Conservation (phyloP, 64 coral and sea anemone species). For the Montipora sp. region DNA sequence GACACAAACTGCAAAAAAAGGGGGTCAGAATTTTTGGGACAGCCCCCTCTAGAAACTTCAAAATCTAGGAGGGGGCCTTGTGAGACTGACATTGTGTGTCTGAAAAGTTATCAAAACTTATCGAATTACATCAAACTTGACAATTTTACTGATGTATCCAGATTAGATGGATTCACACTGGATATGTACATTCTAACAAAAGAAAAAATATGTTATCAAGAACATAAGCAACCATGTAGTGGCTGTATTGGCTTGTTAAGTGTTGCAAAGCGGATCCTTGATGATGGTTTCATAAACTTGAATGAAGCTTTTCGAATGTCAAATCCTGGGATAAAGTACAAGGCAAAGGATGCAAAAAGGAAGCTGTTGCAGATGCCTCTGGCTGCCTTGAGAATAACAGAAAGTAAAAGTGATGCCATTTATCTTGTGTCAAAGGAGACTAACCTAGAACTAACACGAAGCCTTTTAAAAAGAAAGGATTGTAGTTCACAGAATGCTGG, state of each 20-base stretch:
- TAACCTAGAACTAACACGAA: slow-evolving; percentile 45
- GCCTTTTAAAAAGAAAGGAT: slow-evolving; percentile 24
- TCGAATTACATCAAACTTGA: too few relatives aligned
- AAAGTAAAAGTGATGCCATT: slow-evolving; percentile 22
- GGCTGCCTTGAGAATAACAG: slow-evolving; percentile 48
- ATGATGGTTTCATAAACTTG: slow-evolving; percentile 58
- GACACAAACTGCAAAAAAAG: neutral
- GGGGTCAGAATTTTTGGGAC: neutral
- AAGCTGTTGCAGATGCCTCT: slow-evolving; percentile 70
- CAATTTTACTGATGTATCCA: slow-evolving; percentile 57
- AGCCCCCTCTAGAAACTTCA: neutral
- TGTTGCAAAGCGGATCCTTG: slow-evolving; percentile 57
- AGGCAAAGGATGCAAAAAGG: slow-evolving; percentile 56
- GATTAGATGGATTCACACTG: slow-evolving; percentile 65
- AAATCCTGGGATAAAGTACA: slow-evolving; percentile 35
- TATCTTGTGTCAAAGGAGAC: slow-evolving; percentile 34
- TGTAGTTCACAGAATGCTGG: neutral
- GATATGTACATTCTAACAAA: slow-evolving; percentile 41
- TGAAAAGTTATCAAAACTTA: slow-evolving; percentile 58
- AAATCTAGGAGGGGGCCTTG: neutral
- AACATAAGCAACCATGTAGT: slow-evolving; percentile 58
- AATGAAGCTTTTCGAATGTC: slow-evolving; percentile 67
- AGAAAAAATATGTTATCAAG: slow-evolving; percentile 17
- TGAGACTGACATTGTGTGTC: slow-evolving; percentile 5
- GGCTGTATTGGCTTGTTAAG: slow-evolving; percentile 40